phyloP scores from a whole-genome alignment of 2,888 invertebrate species.

The Crossocerus cetratus region DNA sequence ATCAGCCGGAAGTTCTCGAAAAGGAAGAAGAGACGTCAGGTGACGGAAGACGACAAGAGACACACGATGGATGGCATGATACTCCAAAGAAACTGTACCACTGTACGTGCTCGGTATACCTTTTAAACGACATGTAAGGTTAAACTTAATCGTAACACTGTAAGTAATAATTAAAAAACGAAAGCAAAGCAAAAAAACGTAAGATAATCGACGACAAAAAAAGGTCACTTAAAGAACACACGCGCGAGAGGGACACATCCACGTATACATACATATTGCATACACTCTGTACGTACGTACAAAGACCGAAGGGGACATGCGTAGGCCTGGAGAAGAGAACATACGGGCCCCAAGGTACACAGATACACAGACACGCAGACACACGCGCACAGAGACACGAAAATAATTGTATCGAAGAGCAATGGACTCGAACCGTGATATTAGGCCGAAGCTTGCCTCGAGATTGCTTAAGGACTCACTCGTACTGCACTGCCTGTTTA shows the following conservation, averaged over 20 bases:
- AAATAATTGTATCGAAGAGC: constrained; percentile 72
- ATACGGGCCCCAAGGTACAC: constrained; percentile 16
- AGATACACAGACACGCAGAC: constrained; percentile 27
- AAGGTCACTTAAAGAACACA: too few species aligned
- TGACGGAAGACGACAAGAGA: constrained; percentile 1
- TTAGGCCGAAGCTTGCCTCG: constrained; percentile 77
- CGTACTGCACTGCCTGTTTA: constrained; percentile 77
- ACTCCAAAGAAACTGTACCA: constrained; percentile 75
- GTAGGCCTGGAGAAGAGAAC: constrained; percentile 11
- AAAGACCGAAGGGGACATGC: not conserved
- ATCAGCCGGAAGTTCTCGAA: not conserved
- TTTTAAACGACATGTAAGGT: constrained; percentile 65
- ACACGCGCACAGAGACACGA: constrained; percentile 23
- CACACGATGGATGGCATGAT: constrained; percentile 52
- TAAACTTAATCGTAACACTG: constrained; percentile 70
- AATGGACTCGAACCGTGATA: constrained; percentile 77
- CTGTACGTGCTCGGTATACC: constrained; percentile 69
- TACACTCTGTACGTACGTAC: constrained; percentile 2
- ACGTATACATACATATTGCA: constrained; percentile 21
- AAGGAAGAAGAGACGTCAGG: constrained; percentile 11
- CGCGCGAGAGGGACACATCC: constrained; percentile 23
- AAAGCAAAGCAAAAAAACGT: constrained; percentile 52
- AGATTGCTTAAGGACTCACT: constrained; percentile 77
- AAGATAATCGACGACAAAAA: constrained; percentile 45
- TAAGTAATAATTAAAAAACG: constrained; percentile 69